Evolutionary conservation across 2,888 invertebrate genomes (phyloP).

Genomic region (Meghimatium bilineatum): DNA sequence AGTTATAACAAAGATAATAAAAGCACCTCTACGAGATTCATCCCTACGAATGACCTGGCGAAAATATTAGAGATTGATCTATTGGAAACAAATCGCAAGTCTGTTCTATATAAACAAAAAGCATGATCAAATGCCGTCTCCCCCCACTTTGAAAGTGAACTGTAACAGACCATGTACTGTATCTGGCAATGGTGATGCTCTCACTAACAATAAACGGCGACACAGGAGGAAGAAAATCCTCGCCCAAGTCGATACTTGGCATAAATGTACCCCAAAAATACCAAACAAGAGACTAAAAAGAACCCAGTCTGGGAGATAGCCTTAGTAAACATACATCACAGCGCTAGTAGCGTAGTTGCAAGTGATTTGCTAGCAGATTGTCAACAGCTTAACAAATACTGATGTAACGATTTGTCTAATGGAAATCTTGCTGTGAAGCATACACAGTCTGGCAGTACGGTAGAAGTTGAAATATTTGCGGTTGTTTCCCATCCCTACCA

Average conservation of each 20-base stretch:
- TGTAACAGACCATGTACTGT: no score
- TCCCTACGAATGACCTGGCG: no score
- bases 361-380: not conserved
- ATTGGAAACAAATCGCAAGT: no score
- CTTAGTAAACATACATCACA: not conserved
- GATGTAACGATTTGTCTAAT: constrained; percentile 11
- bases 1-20: no score
- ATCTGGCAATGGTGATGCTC: no score
- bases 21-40: no score
- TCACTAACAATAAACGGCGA: not conserved
- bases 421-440: not conserved
- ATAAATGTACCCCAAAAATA: not conserved
- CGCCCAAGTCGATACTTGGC: not conserved
- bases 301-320: not conserved
- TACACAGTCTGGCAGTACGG: not conserved
- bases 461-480: not conserved
- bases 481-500: not conserved
- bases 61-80: no score
- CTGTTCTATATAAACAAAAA: no score
- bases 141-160: no score
- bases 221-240: not conserved
- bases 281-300: not conserved
- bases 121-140: no score
- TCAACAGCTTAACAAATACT: constrained; percentile 21
- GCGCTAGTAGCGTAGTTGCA: not conserved